phyloP scores from a whole-genome alignment of 2,888 invertebrate species.

The Polymixis flavicincta region DNA sequence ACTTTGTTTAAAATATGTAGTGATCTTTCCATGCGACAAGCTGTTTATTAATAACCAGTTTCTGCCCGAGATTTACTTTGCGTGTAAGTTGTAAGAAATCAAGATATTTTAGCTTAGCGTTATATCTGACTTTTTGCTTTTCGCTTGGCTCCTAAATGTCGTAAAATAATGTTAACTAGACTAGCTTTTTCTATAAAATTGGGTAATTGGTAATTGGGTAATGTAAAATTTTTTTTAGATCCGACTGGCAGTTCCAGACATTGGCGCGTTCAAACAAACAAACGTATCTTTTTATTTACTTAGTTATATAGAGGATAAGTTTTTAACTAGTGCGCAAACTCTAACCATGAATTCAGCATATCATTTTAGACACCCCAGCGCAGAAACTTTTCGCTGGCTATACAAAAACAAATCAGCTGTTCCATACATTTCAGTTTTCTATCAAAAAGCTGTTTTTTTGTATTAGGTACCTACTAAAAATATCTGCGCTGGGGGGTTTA shows the following conservation, averaged over 20 bases:
- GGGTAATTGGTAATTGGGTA: not conserved
- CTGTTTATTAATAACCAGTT: conserved; percentile 11
- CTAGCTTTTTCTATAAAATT: not conserved
- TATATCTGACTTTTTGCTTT: not conserved
- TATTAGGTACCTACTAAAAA: no score
- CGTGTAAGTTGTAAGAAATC: not conserved
- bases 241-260: not conserved
- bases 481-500: no score
- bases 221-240: not conserved
- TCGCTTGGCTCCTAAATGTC: not conserved
- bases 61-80: not conserved
- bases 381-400: no score
- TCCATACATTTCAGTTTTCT: no score
- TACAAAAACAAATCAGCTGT: no score
- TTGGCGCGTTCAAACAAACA: not conserved
- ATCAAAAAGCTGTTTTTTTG: no score
- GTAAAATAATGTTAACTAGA: not conserved
- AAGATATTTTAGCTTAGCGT: not conserved
- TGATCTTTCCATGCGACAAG: not conserved
- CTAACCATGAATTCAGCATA: no score
- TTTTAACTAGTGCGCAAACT: no score
- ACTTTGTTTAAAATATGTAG: no score
- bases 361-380: no score
- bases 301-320: no score
- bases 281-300: no score